Evolutionary conservation across 2,888 invertebrate species (phyloP).

Genomic region (Tinea pellionella): DNA sequence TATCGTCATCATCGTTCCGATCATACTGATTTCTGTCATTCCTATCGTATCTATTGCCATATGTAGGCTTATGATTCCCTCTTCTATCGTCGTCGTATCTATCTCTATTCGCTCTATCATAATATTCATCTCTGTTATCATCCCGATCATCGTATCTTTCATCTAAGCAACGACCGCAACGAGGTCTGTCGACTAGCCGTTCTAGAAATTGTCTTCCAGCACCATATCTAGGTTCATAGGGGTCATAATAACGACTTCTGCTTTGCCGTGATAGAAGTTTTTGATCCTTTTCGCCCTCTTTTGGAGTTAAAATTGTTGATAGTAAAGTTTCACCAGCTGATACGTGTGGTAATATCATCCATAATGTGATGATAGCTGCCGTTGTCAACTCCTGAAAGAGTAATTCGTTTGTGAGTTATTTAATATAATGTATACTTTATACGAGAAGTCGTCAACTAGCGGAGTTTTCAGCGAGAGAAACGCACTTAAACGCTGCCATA

Average conservation of each 20-base stretch:
- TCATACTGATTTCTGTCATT: conserved; percentile 23
- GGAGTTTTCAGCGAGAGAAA: no score
- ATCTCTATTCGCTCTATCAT: conserved; percentile 33
- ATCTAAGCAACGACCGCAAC: conserved; percentile 42
- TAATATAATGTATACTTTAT: no score
- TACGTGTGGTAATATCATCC: conserved; percentile 23
- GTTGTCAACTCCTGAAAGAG: conserved; percentile 36
- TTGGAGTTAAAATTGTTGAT: conserved; percentile 34
- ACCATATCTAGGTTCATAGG: conserved; percentile 46
- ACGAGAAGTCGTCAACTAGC: no score
- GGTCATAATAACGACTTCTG: conserved; percentile 43
- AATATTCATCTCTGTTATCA: conserved; percentile 23
- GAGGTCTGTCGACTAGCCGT: conserved; percentile 30
- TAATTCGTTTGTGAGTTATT: conserved; percentile 1
- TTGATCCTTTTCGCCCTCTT: conserved; percentile 28
- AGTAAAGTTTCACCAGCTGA: conserved; percentile 37
- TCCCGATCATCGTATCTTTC: conserved; percentile 28
- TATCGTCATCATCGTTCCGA: conserved; percentile 18
- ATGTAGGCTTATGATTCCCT: conserved; percentile 38
- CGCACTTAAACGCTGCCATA: no score
- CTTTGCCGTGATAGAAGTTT: conserved; percentile 4
- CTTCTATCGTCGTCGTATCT: conserved; percentile 32
- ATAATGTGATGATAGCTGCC: conserved; percentile 19
- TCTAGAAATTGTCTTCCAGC: conserved; percentile 34
- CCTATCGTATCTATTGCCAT: conserved; percentile 44